Percentiles rank a stretch among this genome's conserved stretches.
Conservation (phyloP, 2,888 invertebrate genomes). For the Pandemis heparana region DNA sequence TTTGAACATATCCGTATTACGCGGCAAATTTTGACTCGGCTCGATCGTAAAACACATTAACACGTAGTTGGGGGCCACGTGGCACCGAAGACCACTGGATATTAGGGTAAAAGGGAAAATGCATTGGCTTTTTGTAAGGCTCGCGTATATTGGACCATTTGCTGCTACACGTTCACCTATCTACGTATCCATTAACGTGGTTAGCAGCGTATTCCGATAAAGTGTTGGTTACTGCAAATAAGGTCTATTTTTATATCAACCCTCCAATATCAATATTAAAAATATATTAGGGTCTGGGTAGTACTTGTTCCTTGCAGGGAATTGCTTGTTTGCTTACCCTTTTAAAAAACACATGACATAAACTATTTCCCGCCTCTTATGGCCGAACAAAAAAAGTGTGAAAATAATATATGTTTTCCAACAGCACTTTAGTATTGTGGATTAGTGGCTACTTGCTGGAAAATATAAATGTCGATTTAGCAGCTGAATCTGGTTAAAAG, state of each 20-base stretch:
- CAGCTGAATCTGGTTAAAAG: too few species aligned
- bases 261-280: conserved; percentile 6
- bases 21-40: conserved; percentile 63
- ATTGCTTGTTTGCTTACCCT: neutral
- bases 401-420: neutral
- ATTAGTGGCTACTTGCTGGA: too few species aligned
- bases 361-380: neutral
- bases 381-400: neutral
- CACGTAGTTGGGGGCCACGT: conserved; percentile 72
- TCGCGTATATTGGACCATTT: conserved; percentile 70
- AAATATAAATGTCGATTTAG: too few species aligned
- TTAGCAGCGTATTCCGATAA: conserved; percentile 26
- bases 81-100: conserved; percentile 56
- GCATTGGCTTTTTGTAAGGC: conserved; percentile 83
- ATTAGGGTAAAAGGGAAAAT: conserved; percentile 75
- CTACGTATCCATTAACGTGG: conserved; percentile 37
- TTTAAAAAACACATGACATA: neutral
- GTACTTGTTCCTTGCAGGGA: neutral
- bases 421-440: neutral
- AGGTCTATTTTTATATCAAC: conserved; percentile 14
- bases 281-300: neutral
- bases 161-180: conserved; percentile 18
- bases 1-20: conserved; percentile 44
- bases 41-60: conserved; percentile 79
- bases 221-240: conserved; percentile 32